Evolutionary conservation across 2,113 vertebrate species (phyloP), one percentile per base, ranked within the genome.

Genomic region (Tragelaphus scriptus): DNA sequence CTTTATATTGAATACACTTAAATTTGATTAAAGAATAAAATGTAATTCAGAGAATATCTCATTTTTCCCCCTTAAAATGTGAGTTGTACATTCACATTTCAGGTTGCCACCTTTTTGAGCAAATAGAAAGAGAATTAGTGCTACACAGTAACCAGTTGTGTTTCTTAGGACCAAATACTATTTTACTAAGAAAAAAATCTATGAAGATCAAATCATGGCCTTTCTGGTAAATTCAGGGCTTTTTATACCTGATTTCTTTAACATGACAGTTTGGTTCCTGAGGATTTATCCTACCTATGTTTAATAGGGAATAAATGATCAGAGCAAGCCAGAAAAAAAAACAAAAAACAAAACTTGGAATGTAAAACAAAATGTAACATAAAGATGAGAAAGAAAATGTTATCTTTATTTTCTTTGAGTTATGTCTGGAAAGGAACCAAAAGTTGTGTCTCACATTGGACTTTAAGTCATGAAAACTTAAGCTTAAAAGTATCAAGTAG

Each of bases 141-240:
- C 28, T n/a, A 85, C 40, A 84, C 36, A 28, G 49, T 79, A 61
- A 61, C 19, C 2, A 14, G 49, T 26, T 61, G 9, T 40, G 79
- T 71, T 80, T 95, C 40, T 92, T 6, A 77, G 56, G 36, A 95
- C 88, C 84, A 63, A 30, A 81, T 75, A 63, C 26, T 80, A 13
- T 40, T 71, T 80, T 97, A 85, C 55, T 30, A 63, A 94, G 77
- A 85, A 85, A 94, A 85, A 94, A 96, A 85, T 91, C 56, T 61
- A 26, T 44, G 44, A 85, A 65, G n/a, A 65, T 92, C 55, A 92
- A 81, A 82, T 51, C 79, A 80, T 13, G 75, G 36, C 59, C 58
- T 90, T 91, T 92, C 59, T 59, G 32, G 84, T 85, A 91, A 88
- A 53, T 89, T 82, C 44, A 15, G 49, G 13, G 59, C 40, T 81